A percentile compares a stretch with the other conserved stretches of the same genome.
Conservation (phyloP, 2,797 vertebrate species). For the Serranus cabrilla region DNA sequence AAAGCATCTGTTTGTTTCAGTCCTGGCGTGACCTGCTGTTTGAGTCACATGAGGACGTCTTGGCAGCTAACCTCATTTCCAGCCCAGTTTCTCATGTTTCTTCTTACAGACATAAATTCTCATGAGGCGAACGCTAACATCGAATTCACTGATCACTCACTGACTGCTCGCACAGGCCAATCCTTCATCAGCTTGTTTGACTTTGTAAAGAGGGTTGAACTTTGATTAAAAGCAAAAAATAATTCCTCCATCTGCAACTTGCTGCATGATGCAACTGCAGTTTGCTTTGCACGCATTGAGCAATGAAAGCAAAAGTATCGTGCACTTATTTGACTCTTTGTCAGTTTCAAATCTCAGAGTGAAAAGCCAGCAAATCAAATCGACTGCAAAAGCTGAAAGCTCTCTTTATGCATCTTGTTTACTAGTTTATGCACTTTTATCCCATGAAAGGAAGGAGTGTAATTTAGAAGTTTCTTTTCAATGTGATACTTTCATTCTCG, state of each 20-base stretch:
- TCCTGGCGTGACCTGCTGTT: slow-evolving; percentile 47
- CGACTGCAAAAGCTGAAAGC: neutral
- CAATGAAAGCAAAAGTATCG: neutral
- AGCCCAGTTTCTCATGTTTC: slow-evolving; percentile 48
- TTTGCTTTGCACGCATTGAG: neutral
- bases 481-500: too few relatives aligned
- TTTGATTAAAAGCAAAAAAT: neutral
- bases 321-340: neutral
- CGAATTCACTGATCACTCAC: neutral
- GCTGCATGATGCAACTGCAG: neutral
- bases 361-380: neutral
- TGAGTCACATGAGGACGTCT: slow-evolving; percentile 41
- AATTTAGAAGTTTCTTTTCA: too few relatives aligned
- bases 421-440: neutral
- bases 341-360: neutral
- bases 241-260: neutral
- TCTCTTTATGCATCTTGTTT: neutral
- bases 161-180: neutral
- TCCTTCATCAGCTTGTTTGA: neutral
- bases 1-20: slow-evolving; percentile 29
- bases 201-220: neutral
- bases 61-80: slow-evolving; percentile 50
- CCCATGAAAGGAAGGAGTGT: neutral
- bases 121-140: neutral
- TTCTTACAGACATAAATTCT: slow-evolving; percentile 28